Evolutionary conservation across 2,113 vertebrate species (phyloP).

Genomic region (Hydrochoerus hydrochaeris): DNA sequence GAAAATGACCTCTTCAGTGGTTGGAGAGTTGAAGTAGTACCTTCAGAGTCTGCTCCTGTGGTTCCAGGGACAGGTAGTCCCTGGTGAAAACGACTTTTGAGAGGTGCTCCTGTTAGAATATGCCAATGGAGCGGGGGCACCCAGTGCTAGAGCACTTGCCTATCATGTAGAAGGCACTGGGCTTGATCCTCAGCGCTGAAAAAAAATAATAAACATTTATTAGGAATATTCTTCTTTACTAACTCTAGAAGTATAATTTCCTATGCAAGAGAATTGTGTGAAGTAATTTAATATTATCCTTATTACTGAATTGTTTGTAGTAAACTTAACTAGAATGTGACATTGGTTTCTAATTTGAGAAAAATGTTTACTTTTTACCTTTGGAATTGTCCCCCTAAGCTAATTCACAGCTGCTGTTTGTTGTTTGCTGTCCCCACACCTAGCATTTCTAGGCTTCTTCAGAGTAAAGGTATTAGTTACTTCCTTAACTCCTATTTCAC

Average conservation of each 20-base stretch:
- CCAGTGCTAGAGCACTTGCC: not conserved
- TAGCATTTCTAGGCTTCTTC: not conserved
- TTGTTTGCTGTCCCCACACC: not conserved
- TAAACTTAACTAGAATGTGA: not conserved
- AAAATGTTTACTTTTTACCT: slow-evolving; percentile 15
- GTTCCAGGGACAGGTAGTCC: not conserved
- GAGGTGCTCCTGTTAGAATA: not conserved
- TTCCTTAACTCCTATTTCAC: not conserved
- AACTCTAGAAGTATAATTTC: not conserved
- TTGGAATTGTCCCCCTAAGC: not conserved
- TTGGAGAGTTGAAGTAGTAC: not conserved
- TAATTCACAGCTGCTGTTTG: not conserved
- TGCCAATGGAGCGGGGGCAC: too few relatives aligned
- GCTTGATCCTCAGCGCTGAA: not conserved
- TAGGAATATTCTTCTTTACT: not conserved
- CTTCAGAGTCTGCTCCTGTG: not conserved
- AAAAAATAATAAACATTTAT: not conserved
- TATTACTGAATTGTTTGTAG: not conserved
- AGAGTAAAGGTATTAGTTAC: not conserved
- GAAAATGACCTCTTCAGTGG: not conserved
- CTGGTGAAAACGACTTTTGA: not conserved
- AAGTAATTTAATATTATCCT: not conserved
- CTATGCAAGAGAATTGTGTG: not conserved
- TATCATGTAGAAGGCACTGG: not conserved
- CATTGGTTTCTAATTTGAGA: not conserved